Base-by-base conservation (phyloP, 1,140 invertebrate species). In the Bombus difficillimus region DNA sequence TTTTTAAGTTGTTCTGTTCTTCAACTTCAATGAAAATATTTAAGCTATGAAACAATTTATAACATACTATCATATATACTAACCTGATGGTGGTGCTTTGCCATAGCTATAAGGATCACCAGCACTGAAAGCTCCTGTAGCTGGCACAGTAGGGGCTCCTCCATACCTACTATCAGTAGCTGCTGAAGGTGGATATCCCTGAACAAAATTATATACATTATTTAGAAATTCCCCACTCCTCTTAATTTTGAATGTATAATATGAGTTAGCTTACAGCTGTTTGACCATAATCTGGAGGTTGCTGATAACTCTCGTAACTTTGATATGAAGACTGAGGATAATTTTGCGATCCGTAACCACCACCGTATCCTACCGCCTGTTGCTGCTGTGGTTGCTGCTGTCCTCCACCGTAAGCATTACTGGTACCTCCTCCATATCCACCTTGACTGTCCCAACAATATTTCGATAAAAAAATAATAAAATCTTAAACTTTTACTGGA, bases 251-350 rank as follows among this genome's bases (percentile, higher is more conserved):
- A 34, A 74, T 53, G 22, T 10, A 37, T 25, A 57, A 18, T 12
- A 34, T 1, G 64, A 62, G 9, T 41, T 82, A 85, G 89, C 88
- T 92, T 92, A 95, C 95, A 83, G 94, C 91, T 79, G 94, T 91
- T 90, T 95, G 95, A 28, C 93, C 90, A 72, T 95, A 95, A 87
- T 95, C 95, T 47, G 94, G 92, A 66, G 94, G 93, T 59, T 94
- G 93, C 79, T 94, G 94, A 79, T 95, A 95, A 77, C 92, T 95
- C 86, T 95, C 95, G 37, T 95, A 95, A 1, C 94, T 93, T 84
- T 94, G 94, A 92, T 95, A 95, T 34, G 90, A 85, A 2, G 93
- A 89, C 47, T 93, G 95, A n/a, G 93, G 87, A 79, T 95, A 95
- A 68, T 93, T 92, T 37, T 95, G 94, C 4, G 94, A 92, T 43